These are phyloP conservation scores for Cabera pusaria DNA, from an alignment of 2,888 invertebrate genomes.

Conservation along the genomic window DNA sequence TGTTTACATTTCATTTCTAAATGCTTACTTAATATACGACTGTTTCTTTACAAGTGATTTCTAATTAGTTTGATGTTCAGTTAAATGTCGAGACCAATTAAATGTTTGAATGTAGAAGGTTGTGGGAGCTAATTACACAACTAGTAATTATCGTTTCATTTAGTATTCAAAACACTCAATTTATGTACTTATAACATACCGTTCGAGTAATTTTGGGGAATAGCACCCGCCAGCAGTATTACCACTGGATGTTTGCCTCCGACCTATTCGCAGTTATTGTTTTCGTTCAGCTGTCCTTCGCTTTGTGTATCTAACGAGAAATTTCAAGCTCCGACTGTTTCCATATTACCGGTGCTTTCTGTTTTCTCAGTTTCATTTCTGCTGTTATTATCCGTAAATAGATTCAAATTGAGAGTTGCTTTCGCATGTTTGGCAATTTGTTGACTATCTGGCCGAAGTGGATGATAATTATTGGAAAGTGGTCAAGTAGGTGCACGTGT, in stretches of 20 bases:
- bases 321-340: constrained; percentile 43
- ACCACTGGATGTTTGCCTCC: constrained; percentile 27
- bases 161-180: constrained; percentile 8
- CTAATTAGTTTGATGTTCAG: too few species aligned
- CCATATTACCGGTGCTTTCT: constrained; percentile 42
- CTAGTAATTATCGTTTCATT: constrained; percentile 1
- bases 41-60: too few species aligned
- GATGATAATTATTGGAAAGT: constrained; percentile 20
- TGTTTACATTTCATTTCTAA: too few species aligned
- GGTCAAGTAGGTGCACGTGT: constrained; percentile 15
- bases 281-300: constrained; percentile 33
- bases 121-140: not conserved
- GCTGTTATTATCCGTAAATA: constrained; percentile 28
- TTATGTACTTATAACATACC: not conserved
- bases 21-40: too few species aligned
- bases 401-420: constrained; percentile 29
- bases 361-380: constrained; percentile 42
- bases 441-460: constrained; percentile 12
- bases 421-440: constrained; percentile 25
- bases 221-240: constrained; percentile 24
- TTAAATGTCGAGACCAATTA: too few species aligned
- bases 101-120: too few species aligned
- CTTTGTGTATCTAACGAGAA: constrained; percentile 47
- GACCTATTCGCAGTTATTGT: constrained; percentile 34
- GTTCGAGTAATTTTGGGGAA: constrained; percentile 15